Evolutionary conservation across 2,797 vertebrate genomes (phyloP).

Genomic region (Phoebastria nigripes): DNA sequence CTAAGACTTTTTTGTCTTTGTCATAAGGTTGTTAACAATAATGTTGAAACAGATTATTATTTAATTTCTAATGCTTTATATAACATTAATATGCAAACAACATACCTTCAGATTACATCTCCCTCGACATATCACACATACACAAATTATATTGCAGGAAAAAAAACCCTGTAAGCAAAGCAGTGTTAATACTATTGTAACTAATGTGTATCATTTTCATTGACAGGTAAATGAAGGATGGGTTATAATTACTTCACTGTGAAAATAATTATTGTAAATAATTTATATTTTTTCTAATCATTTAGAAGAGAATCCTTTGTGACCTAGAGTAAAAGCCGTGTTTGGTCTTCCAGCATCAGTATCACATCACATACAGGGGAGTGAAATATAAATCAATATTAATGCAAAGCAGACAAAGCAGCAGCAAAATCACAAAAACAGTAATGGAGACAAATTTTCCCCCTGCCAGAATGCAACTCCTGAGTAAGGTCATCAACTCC

Average conservation of each 20-base stretch:
- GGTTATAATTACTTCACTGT: neutral
- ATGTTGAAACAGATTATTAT: neutral
- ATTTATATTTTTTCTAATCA: neutral
- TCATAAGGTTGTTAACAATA: neutral
- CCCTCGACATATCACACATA: neutral
- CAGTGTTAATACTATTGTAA: neutral
- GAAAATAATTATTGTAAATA: neutral
- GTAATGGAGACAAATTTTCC: neutral
- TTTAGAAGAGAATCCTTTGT: neutral
- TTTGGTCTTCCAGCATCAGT: neutral
- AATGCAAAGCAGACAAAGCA: conserved; percentile 20
- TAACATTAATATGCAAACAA: neutral
- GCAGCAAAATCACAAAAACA: conserved; percentile 30
- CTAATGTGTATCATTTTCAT: neutral
- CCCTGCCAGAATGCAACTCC: neutral
- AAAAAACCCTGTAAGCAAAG: neutral
- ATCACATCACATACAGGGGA: neutral
- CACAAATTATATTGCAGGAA: neutral
- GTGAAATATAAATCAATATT: conserved; percentile 32
- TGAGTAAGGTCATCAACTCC: neutral
- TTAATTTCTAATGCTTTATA: neutral
- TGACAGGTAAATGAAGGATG: neutral
- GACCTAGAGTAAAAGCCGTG: neutral
- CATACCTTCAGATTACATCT: neutral
- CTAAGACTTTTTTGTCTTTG: neutral